Base-by-base conservation (phyloP, 2,888 invertebrate species). In the Dryomyza anilis region DNA sequence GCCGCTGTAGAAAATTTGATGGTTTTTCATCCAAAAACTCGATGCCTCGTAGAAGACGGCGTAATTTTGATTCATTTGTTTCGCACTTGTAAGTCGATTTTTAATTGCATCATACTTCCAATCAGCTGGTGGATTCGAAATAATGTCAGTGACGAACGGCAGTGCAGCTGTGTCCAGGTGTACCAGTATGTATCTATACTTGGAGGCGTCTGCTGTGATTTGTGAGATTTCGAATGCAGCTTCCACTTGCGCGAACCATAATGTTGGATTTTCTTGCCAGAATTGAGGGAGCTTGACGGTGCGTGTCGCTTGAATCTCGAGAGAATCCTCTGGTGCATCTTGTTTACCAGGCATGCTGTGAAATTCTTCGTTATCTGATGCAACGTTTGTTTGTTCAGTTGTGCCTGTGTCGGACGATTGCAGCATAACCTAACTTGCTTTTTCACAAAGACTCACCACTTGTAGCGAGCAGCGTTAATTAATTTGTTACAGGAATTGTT, bases 111-210 rank as follows among this genome's bases (percentile, higher is more conserved):
- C 6, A 33, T 33, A 33, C n/a, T 53, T 53, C 2, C 30, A 29
- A 12, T 53, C 30, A 16, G 19, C 19, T 1, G 29, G 30, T 29
- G 29, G 52, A 27, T 10, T 5, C 27, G 27, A 27, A 8, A 50
- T 50, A 27, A 50, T 25, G 27, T 50, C 50, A n/a, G 53, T 30
- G 10, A 53, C 53, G 19, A 53, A 30, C 6, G 53, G 53, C 30
- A 53, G 27, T 53, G 53, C 5, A 10, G 55, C 21, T 21, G 33
- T 23, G 36, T 36, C 55, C 12, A 55, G 36, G 6, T 36, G 36
- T 12, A 55, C 25, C 4, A 55, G 23, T 7, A 55, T 36, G 21
- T 55, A 19, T 4, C 14, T 55, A 10, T 55, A 55, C 23, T 29
- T 4, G 19, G 6, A 7, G 16, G 36, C 21, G 36, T 55, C 55